These are phyloP conservation scores for Phorcus lineatus DNA, from an alignment of 2,888 invertebrate species.

Conservation along the genomic window DNA sequence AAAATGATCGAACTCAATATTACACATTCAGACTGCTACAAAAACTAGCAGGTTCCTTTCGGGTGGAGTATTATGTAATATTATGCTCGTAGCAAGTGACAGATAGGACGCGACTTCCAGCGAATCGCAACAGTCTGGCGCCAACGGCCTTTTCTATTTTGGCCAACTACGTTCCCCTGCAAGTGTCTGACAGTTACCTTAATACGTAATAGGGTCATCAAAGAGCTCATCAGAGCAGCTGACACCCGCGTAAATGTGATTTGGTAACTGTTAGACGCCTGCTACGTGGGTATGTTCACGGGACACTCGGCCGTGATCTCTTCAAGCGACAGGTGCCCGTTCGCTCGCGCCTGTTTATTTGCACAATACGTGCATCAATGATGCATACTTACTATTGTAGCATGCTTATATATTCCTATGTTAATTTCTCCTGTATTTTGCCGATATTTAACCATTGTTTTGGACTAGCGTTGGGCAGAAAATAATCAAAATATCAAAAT, in stretches of 20 bases:
- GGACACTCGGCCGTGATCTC: background rate
- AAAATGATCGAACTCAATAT: too few species aligned
- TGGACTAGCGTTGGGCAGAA: background rate
- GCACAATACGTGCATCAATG: background rate
- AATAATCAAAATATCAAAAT: constrained; percentile 25
- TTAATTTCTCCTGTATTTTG: constrained; percentile 22
- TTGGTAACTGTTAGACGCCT: background rate
- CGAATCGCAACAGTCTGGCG: constrained; percentile 7
- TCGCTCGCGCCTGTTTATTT: background rate
- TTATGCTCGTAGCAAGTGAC: background rate
- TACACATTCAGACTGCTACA: too few species aligned
- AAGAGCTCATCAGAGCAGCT: background rate
- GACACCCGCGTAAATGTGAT: background rate
- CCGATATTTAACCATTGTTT: constrained; percentile 1
- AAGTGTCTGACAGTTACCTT: background rate
- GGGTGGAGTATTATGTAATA: background rate
- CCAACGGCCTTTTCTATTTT: background rate
- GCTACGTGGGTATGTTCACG: constrained; percentile 13
- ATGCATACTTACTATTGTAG: constrained; percentile 14
- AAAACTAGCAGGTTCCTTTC: too few species aligned
- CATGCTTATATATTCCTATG: constrained; percentile 4
- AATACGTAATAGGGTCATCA: background rate
- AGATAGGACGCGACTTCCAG: background rate
- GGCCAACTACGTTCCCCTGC: background rate
- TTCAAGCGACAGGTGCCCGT: constrained; percentile 23